phyloP scores from a whole-genome alignment of 1,140 invertebrate species.

The Pseudomyrmex pallidus region DNA sequence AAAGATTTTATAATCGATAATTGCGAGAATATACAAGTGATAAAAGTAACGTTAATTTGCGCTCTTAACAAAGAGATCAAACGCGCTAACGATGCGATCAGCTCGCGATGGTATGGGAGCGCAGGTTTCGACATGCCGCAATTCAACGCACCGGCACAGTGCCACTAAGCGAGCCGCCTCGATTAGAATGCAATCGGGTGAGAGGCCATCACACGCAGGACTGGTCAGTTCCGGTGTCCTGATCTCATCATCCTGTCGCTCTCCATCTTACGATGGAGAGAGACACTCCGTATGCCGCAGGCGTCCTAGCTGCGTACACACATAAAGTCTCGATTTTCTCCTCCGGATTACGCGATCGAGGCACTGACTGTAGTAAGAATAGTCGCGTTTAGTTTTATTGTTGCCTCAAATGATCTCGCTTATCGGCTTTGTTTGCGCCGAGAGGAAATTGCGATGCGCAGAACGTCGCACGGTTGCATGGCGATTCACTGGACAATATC shows the following conservation, averaged over 20 bases:
- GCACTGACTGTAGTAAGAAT: not conserved
- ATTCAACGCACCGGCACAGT: constrained; percentile 1
- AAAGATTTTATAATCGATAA: not conserved
- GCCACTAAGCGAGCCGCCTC: constrained; percentile 41
- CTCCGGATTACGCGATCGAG: constrained; percentile 7
- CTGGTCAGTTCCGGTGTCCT: constrained; percentile 55
- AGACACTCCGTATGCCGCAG: constrained; percentile 13
- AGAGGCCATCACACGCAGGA: constrained; percentile 74
- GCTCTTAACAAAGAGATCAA: not conserved
- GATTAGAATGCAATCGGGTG: constrained; percentile 75
- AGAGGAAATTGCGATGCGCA: constrained; percentile 11
- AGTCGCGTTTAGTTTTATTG: constrained; percentile 47
- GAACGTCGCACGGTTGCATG: not conserved
- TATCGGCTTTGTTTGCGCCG: not conserved
- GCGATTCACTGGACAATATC: not conserved
- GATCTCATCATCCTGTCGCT: constrained; percentile 60
- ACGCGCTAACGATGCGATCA: not conserved
- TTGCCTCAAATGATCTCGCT: constrained; percentile 16
- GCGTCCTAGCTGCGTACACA: constrained; percentile 9
- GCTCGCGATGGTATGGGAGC: not conserved
- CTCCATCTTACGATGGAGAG: constrained; percentile 51
- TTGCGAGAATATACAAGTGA: not conserved
- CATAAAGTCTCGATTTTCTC: constrained; percentile 38
- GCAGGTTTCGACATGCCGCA: not conserved
- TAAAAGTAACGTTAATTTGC: not conserved